Evolutionary conservation across 2,113 vertebrate genomes (phyloP).

Genomic region (Pimephales promelas): DNA sequence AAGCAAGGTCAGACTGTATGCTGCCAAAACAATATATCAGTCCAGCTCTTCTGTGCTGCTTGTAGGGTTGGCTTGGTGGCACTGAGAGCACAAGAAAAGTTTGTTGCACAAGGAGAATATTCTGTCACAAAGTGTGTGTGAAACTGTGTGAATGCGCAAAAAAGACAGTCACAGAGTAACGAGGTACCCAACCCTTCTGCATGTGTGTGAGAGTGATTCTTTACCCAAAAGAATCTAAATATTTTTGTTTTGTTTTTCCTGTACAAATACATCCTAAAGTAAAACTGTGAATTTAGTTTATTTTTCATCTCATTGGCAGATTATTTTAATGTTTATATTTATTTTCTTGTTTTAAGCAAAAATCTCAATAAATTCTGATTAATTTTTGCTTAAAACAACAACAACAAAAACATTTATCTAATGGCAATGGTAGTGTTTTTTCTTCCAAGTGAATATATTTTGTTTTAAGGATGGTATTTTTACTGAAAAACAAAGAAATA

Average conservation of each 20-base stretch:
- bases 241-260: not conserved
- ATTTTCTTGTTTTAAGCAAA: not conserved
- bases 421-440: not conserved
- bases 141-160: conserved; percentile 39
- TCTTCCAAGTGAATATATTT: not conserved
- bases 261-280: not conserved
- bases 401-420: not conserved
- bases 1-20: conserved; percentile 26
- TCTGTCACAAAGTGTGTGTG: conserved; percentile 10
- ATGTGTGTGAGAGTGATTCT: conserved; percentile 23
- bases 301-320: not conserved
- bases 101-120: conserved; percentile 25
- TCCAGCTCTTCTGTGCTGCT: conserved; percentile 14
- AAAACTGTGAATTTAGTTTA: not conserved
- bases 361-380: not conserved
- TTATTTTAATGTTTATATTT: not conserved
- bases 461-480: not conserved
- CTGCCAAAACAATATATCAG: conserved; percentile 32
- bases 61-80: conserved; percentile 1
- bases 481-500: not conserved
- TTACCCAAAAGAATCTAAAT: too few relatives aligned
- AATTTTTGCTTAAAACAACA: not conserved
- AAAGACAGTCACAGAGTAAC: conserved; percentile 25
- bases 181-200: not conserved
- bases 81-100: conserved; percentile 42